Evolutionary conservation across 2,888 invertebrate genomes (phyloP).

Genomic region (Idaea straminata): DNA sequence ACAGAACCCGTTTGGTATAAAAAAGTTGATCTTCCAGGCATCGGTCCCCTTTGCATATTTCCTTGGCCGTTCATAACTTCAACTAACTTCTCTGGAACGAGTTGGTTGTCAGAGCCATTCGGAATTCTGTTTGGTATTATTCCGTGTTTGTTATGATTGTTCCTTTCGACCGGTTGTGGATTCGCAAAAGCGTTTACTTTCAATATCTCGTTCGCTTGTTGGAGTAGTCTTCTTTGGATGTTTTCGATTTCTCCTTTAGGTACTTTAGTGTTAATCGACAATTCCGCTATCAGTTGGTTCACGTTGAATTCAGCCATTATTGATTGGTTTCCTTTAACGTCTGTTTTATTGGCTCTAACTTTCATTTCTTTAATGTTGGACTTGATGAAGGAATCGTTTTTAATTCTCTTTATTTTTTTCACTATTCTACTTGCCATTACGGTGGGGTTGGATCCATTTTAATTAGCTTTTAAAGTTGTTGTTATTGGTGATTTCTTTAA

Average conservation of each 20-base stretch:
- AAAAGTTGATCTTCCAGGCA: conserved; percentile 72
- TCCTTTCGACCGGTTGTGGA: conserved; percentile 44
- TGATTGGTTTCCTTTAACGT: conserved; percentile 32
- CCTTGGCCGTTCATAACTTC: conserved; percentile 67
- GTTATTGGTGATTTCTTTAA: neutral
- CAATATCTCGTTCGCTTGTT: conserved; percentile 73
- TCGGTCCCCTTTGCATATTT: conserved; percentile 72
- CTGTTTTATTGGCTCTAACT: conserved; percentile 51
- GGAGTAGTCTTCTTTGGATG: conserved; percentile 66
- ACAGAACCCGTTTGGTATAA: conserved; percentile 82
- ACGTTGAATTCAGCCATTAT: conserved; percentile 67
- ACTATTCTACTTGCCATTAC: conserved; percentile 86
- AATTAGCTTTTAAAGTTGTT: neutral
- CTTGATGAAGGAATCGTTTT: conserved; percentile 58
- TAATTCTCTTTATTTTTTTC: conserved; percentile 85
- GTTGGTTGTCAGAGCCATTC: conserved; percentile 55
- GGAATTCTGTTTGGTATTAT: conserved; percentile 56
- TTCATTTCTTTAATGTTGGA: conserved; percentile 62
- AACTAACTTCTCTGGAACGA: conserved; percentile 70
- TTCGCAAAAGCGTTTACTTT: conserved; percentile 72
- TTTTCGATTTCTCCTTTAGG: conserved; percentile 70
- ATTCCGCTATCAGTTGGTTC: conserved; percentile 67
- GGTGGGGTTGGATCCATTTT: conserved; percentile 67
- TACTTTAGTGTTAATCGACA: conserved; percentile 69
- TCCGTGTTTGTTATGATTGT: conserved; percentile 64